Percentiles rank a stretch among this genome's conserved stretches.
Conservation (phyloP, 2,888 invertebrate species). For the Pterobdella sp. region DNA sequence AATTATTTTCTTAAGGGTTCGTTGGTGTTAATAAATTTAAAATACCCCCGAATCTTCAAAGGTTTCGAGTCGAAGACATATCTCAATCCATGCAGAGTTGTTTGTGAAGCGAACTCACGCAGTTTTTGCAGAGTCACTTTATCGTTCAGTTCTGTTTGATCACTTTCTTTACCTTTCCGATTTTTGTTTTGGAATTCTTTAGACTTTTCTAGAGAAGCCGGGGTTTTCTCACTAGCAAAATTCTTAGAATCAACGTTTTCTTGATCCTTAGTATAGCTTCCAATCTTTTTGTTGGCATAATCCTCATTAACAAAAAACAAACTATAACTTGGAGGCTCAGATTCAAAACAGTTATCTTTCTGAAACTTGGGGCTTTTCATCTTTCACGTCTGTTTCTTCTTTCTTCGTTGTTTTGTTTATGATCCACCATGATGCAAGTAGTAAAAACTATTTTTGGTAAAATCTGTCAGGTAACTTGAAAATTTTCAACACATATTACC, state of each 20-base stretch:
- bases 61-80: constrained; percentile 34
- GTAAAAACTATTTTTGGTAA: too few species aligned
- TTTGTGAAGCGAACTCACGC: constrained; percentile 32
- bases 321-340: constrained; percentile 26
- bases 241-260: not conserved
- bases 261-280: not conserved
- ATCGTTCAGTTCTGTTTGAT: not conserved
- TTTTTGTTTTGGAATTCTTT: not conserved
- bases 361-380: too few species aligned
- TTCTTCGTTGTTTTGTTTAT: not conserved
- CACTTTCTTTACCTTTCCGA: not conserved
- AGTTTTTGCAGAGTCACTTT: constrained; percentile 23
- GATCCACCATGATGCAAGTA: too few species aligned
- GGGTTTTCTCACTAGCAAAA: not conserved
- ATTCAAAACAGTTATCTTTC: not conserved
- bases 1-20: not conserved
- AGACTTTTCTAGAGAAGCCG: not conserved
- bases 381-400: not conserved
- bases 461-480: too few species aligned
- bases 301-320: constrained; percentile 17
- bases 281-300: not conserved
- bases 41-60: constrained; percentile 30
- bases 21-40: not conserved
- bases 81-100: constrained; percentile 36
- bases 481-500: too few species aligned